Evolutionary conservation across 1,140 invertebrate species (phyloP).

Genomic region (Brachionus calyciflorus): DNA sequence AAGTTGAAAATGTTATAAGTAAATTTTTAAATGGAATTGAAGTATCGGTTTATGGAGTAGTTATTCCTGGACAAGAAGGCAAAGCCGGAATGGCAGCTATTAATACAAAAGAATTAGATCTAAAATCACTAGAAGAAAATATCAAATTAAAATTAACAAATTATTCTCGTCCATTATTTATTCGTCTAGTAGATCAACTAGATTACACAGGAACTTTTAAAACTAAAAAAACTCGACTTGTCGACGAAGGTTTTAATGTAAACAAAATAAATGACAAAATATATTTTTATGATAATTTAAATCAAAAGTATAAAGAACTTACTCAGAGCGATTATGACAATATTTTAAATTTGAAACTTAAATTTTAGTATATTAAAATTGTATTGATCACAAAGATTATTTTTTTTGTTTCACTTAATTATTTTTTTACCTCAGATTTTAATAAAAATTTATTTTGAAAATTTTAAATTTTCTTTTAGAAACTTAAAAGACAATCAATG

Average conservation of each 20-base stretch:
- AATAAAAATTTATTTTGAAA: too few relatives aligned
- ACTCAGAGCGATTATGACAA: background rate
- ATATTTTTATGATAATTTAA: background rate
- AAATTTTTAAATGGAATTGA: constrained; percentile 76
- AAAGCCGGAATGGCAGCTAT: constrained; percentile 32
- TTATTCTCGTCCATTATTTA: constrained; percentile 30
- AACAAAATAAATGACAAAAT: constrained; percentile 5
- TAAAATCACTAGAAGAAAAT: background rate
- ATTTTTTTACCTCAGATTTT: too few relatives aligned
- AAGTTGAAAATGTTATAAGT: constrained; percentile 89
- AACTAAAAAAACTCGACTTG: constrained; percentile 39
- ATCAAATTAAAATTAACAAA: background rate
- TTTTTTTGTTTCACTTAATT: background rate
- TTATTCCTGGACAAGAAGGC: constrained; percentile 66
- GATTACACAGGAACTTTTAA: constrained; percentile 42
- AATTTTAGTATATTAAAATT: background rate
- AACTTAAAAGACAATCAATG: too few relatives aligned
- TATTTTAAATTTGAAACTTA: background rate
- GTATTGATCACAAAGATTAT: background rate
- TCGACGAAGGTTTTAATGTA: constrained; percentile 3
- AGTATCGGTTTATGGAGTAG: constrained; percentile 87
- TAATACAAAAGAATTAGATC: background rate
- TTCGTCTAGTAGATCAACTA: constrained; percentile 19
- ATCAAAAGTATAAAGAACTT: constrained; percentile 24
- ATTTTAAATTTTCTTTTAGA: too few relatives aligned